Percentiles rank a stretch among this genome's conserved stretches.
phyloP scores from a whole-genome alignment of 2,888 invertebrate genomes.

The Sesia apiformis region DNA sequence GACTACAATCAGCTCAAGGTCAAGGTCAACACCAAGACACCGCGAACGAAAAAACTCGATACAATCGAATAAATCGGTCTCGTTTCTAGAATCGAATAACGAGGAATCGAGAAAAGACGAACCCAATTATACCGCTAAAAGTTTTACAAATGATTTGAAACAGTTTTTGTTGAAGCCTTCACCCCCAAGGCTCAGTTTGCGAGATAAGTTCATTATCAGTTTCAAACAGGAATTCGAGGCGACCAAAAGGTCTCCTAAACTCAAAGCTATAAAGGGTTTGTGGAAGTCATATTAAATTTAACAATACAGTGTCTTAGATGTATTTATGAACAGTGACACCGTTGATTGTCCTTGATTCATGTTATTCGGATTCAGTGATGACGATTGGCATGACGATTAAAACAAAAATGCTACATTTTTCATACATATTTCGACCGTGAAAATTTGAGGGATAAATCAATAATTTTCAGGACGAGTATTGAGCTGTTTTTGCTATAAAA shows the following conservation, averaged over 20 bases:
- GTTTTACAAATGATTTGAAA: constrained; percentile 68
- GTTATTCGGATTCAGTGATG: too few species aligned
- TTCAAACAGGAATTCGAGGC: constrained; percentile 65
- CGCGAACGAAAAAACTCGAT: constrained; percentile 56
- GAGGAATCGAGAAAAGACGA: constrained; percentile 58
- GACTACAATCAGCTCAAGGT: constrained; percentile 18
- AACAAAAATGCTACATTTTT: too few species aligned
- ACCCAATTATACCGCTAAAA: constrained; percentile 66
- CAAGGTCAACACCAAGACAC: constrained; percentile 26
- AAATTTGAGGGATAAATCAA: too few species aligned
- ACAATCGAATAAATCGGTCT: constrained; percentile 66
- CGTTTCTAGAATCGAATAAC: constrained; percentile 60
- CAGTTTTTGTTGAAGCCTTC: constrained; percentile 61
- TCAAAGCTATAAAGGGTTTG: constrained; percentile 64
- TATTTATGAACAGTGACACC: too few species aligned
- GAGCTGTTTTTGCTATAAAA: too few species aligned
- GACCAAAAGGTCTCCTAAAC: constrained; percentile 59
- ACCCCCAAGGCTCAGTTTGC: constrained; percentile 54
- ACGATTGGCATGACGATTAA: too few species aligned
- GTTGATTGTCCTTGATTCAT: too few species aligned
- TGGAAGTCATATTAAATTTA: constrained; percentile 62
- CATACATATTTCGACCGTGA: too few species aligned
- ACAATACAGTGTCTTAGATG: too few species aligned
- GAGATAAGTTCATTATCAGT: constrained; percentile 64
- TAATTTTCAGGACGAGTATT: too few species aligned